Base-by-base conservation (phyloP, 2,113 vertebrate genomes). In the Eptesicus fuscus region DNA sequence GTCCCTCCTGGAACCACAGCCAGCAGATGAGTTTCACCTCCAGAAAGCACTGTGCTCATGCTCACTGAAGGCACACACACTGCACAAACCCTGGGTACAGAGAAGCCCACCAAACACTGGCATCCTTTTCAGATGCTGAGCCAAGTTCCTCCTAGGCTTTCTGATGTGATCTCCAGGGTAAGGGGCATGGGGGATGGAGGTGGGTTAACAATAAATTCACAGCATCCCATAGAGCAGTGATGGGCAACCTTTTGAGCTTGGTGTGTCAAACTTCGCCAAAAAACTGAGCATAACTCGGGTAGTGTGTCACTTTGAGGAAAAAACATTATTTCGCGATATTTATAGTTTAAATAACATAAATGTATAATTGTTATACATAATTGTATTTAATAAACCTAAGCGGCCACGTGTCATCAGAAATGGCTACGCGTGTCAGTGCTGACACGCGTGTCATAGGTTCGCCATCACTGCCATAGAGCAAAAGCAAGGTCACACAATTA, bases 401-500 rank as follows among this genome's bases (percentile, higher is more conserved):
- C n/a, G n/a, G n/a, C n/a, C n/a, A n/a, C n/a, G n/a, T n/a, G n/a
- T n/a, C n/a, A n/a, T n/a, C n/a, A n/a, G n/a, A n/a, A n/a, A n/a
- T n/a, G n/a, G n/a, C n/a, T n/a, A n/a, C n/a, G n/a, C n/a, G n/a
- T n/a, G n/a, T n/a, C n/a, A n/a, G n/a, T n/a, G n/a, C n/a, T n/a
- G n/a, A n/a, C n/a, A n/a, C n/a, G n/a, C n/a, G n/a, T n/a, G n/a
- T n/a, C n/a, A n/a, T n/a, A n/a, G n/a, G n/a, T n/a, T n/a, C n/a
- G n/a, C n/a, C n/a, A n/a, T n/a, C n/a, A n/a, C n/a, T n/a, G n/a
- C 4, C 16, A 3, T 9, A 82, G 2, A 93, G 9, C 35, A 94
- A 90, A 87, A 85, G 30, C 77, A 90, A 95, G 42, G 42, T 74
- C 73, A 79, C 32, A 30, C 37, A 88, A 63, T 30, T 49, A 23